Percentiles rank a stretch among this genome's conserved stretches.
Evolutionary conservation across 1,140 invertebrate species (phyloP).

Genomic region (Latrodectus geometricus): DNA sequence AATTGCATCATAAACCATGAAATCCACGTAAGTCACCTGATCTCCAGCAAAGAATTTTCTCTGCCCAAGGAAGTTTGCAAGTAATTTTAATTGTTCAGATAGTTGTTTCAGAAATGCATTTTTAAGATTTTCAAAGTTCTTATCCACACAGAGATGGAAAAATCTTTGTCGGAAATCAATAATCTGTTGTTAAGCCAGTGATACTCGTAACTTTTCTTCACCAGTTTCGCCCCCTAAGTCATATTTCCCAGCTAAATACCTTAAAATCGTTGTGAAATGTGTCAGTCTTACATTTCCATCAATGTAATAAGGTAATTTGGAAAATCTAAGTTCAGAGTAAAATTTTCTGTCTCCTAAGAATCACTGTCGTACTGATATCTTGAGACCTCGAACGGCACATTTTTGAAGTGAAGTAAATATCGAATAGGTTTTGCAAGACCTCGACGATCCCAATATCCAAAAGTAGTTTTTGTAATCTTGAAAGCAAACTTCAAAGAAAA

Average conservation of each 20-base stretch:
- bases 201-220: constrained; percentile 69
- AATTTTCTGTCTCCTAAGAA: constrained; percentile 66
- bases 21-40: constrained; percentile 72
- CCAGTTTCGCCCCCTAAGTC: constrained; percentile 66
- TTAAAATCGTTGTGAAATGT: constrained; percentile 72
- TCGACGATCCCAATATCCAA: constrained; percentile 78
- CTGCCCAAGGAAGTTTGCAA: constrained; percentile 70
- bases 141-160: constrained; percentile 62
- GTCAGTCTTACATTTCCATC: constrained; percentile 64
- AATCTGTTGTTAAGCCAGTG: constrained; percentile 70
- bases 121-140: constrained; percentile 62
- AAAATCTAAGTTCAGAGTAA: constrained; percentile 66
- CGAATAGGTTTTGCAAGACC: constrained; percentile 81
- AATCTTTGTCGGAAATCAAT: constrained; percentile 70
- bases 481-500: too few relatives aligned
- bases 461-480: constrained; percentile 24
- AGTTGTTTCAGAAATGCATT: constrained; percentile 64
- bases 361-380: constrained; percentile 64
- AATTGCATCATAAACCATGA: constrained; percentile 71
- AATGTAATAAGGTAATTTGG: constrained; percentile 67
- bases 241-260: constrained; percentile 70
- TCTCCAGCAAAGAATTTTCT: constrained; percentile 70
- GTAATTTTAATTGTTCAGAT: constrained; percentile 66
- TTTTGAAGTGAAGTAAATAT: constrained; percentile 78
- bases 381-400: constrained; percentile 78